phyloP scores from a whole-genome alignment of 2,797 vertebrate species.

The Pogoniulus pusillus region DNA sequence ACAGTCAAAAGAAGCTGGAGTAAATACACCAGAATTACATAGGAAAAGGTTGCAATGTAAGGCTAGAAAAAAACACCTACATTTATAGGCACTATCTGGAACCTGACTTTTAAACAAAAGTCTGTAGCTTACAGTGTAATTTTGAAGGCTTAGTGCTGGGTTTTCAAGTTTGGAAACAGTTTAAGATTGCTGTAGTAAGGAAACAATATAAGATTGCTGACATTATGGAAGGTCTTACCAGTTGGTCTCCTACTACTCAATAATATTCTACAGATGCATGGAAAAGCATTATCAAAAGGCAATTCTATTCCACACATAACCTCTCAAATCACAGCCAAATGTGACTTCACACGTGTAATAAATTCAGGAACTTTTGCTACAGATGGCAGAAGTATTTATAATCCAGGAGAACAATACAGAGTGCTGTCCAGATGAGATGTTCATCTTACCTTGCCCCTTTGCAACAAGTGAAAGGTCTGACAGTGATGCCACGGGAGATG shows the following conservation, averaged over 20 bases:
- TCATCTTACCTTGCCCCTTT: not conserved
- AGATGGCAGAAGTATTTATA: slow-evolving; percentile 1
- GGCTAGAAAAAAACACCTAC: slow-evolving; percentile 39
- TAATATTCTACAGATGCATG: slow-evolving; percentile 35
- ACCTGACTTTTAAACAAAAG: slow-evolving; percentile 31
- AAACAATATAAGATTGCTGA: slow-evolving; percentile 40
- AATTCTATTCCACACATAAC: not conserved
- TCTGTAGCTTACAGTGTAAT: not conserved
- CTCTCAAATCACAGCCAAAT: slow-evolving; percentile 47
- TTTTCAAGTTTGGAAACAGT: slow-evolving; percentile 28
- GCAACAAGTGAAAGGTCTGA: accelerated
- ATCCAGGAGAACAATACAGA: not conserved
- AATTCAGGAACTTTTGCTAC: not conserved
- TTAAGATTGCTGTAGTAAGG: not conserved
- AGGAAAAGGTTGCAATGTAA: not conserved
- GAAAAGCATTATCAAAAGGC: slow-evolving; percentile 34
- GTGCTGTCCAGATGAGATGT: not conserved
- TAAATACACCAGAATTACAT: slow-evolving; percentile 27
- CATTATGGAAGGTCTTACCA: slow-evolving; percentile 46
- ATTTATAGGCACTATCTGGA: slow-evolving; percentile 15
- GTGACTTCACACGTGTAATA: slow-evolving; percentile 26
- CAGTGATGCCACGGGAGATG: not conserved
- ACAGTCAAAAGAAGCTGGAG: slow-evolving; percentile 33
- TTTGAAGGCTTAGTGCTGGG: slow-evolving; percentile 32
- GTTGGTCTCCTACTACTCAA: not conserved